These are phyloP conservation scores for Sebastes trivittatus DNA, from an alignment of 2,797 vertebrate genomes.

Conservation along the genomic window DNA sequence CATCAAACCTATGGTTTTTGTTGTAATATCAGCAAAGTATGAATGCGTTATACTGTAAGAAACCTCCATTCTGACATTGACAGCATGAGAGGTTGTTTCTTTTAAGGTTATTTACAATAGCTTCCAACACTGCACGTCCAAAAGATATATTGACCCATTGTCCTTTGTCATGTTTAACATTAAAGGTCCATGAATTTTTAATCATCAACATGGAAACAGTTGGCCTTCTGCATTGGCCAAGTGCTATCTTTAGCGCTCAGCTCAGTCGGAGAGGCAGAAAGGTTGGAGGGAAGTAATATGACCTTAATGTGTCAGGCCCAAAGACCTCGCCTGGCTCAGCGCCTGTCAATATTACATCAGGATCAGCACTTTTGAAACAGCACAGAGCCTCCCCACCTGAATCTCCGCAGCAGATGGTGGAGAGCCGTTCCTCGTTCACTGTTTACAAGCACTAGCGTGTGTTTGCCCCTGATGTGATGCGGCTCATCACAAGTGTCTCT, in stretches of 20 bases:
- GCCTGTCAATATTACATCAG: conserved; percentile 74
- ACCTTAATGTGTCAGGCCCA: conserved; percentile 82
- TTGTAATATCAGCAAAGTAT: neutral
- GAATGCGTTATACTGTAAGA: neutral
- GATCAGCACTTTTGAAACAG: conserved; percentile 73
- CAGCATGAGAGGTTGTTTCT: no score
- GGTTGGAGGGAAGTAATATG: conserved; percentile 68
- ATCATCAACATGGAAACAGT: conserved; percentile 55
- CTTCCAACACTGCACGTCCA: neutral
- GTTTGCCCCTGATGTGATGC: neutral
- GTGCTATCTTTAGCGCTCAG: conserved; percentile 71
- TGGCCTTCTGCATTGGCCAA: conserved; percentile 34
- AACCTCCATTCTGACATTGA: neutral
- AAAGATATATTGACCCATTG: conserved; percentile 26
- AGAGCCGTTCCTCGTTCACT: conserved; percentile 26
- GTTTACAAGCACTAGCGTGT: conserved; percentile 25
- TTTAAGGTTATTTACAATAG: neutral
- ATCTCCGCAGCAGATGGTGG: conserved; percentile 5
- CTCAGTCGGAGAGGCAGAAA: conserved; percentile 40
- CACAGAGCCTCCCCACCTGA: conserved; percentile 27
- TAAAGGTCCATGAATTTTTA: conserved; percentile 78
- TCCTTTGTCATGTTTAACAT: conserved; percentile 77
- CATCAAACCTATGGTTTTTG: neutral
- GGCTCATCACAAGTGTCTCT: conserved; percentile 19
- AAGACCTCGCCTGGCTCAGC: conserved; percentile 66